Base-by-base conservation (phyloP, 1,140 invertebrate species). In the Stegodyphus dumicola region DNA sequence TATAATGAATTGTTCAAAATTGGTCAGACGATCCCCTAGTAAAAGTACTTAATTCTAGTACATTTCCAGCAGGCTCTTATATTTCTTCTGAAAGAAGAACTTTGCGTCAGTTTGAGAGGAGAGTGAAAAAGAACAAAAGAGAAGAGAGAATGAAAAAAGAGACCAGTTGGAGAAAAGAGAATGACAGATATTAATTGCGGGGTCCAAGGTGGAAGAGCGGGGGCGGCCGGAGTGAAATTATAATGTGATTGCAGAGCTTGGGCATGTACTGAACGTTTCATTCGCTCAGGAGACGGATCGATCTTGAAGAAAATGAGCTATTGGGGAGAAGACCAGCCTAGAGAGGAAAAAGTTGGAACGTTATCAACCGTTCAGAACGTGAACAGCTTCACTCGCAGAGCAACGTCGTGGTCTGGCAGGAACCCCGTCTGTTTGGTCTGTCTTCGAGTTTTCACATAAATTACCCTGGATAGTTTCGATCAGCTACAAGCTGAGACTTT, bases 251-350 rank as follows among this genome's bases (percentile, higher is more conserved):
- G 85, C 77, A 77, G 85, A 78, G 85, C 77, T 69, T 76, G 71
- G 85, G 70, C 76, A 80, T 80, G 85, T 80, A 74, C 86, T 73
- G 79, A 85, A 83, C 87, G 87, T 87, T 83, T 83, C 84, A 87
- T 87, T 87, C 87, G 87, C 87, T 75, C 81, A 52, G 53, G 70
- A 79, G 65, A 79, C 54, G 66, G 78, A 87, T 87, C 87, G 87
- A 87, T 87, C 77, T 73, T 74, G 33, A 86, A 87, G 87, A 87
- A 85, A 87, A 86, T 86, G 81, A 87, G 87, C 81, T 83, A 83
- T 81, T 73, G 78, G 87, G 67, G 76, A 49, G 65, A 75, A 70
- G 70, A 75, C 70, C 60, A 74, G 78, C 60, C 64, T 70, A 48
- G 66, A 77, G 83, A 69, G 75, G 77, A 74, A 74, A 78, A 74